Percentiles rank a stretch among this genome's conserved stretches.
Conservation (phyloP, 2,888 invertebrate genomes). For the Lasioglossum malachurum region DNA sequence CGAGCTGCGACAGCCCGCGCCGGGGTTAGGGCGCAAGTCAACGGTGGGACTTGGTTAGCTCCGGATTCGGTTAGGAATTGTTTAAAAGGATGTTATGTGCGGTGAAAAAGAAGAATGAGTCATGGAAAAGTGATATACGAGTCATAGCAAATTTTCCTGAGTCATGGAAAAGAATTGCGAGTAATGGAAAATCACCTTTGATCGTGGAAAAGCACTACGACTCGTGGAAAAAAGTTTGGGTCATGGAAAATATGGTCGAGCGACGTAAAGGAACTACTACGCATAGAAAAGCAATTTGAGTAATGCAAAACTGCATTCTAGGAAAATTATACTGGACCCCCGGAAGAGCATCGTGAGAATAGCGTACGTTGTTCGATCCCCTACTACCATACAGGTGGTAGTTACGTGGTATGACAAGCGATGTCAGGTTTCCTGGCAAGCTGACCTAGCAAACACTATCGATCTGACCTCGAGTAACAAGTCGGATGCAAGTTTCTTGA, state of each 20-base stretch:
- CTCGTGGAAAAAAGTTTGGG: neutral
- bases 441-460: neutral
- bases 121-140: neutral
- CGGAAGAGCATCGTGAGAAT: neutral
- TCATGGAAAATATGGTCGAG: neutral
- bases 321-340: neutral
- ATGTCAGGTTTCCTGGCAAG: neutral
- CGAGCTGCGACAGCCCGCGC: neutral
- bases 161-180: neutral
- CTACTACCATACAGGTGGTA: neutral
- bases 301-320: neutral
- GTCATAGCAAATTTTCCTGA: neutral
- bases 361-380: neutral
- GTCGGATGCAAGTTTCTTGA: conserved; percentile 12
- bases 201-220: neutral
- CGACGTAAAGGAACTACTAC: neutral
- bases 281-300: neutral
- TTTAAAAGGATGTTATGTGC: neutral
- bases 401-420: neutral
- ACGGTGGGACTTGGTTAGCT: neutral
- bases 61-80: neutral
- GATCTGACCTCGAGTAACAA: conserved; percentile 8
- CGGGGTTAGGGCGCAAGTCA: neutral
- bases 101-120: neutral
- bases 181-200: neutral